Evolutionary conservation across 2,888 invertebrate species (phyloP), one percentile per base, ranked within the genome.

Genomic region (Cryptops parisi): DNA sequence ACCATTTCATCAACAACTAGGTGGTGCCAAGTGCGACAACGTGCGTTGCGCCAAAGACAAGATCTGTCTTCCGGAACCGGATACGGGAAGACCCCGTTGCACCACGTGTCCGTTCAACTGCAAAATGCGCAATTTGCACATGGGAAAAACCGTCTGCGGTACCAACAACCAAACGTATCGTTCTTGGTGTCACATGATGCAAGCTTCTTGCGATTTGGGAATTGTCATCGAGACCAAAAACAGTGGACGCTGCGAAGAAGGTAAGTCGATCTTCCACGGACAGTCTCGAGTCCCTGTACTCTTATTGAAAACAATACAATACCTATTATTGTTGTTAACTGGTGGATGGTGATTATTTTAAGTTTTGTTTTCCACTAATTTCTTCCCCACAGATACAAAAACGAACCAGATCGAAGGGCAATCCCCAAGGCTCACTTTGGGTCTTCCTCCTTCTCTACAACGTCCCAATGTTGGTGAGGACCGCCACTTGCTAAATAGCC

Each of bases 161-260:
- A 75, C 77, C 60, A 82, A 85, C 68, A 81, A 81, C 67, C 74
- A 75, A 61, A 83, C 82, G 23, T 84, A 85, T 66, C 73, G 74
- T 58, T 81, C 80, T 54, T 84, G 82, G 81, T 84, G 84, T 68
- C 81, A 82, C 67, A 80, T 85, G 78, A 77, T 80, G 64, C 76
- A 78, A 66, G 81, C 81, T 63, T 78, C 83, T n/a, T 85, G 85
- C 65, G 74, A 75, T 59, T 79, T 79, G 39, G 82, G 82, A 45
- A 77, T 77, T 62, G 78, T 79, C 61, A 77, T 84, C 59, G 81
- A 82, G 64, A 78, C 82, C 45, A 76, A 77, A 63, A 74, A 80
- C 64, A 72, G 76, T 46, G 84, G 65, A 47, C 53, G 53, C 12
- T 66, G 66, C 50, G 60, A 58, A 59, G 58, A 60, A 59, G 59